phyloP scores from a whole-genome alignment of 2,888 invertebrate genomes.

The Sthenelais limicola region DNA sequence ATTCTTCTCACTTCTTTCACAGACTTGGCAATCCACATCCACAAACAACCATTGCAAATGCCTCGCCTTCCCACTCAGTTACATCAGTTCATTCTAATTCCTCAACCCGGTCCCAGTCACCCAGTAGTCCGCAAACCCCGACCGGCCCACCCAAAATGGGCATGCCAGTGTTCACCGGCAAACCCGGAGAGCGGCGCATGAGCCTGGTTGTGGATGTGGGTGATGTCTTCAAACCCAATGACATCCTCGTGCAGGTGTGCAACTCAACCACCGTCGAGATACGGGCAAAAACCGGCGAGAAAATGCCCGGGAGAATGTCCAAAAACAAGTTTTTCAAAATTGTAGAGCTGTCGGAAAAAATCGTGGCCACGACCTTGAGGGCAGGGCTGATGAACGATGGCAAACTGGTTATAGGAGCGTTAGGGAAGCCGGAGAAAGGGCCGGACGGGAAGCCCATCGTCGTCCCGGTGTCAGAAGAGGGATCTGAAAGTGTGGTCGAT shows the following conservation, averaged over 20 bases:
- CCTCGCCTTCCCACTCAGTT: slow-evolving; percentile 50
- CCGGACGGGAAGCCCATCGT: slow-evolving; percentile 18
- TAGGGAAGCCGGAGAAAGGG: slow-evolving; percentile 48
- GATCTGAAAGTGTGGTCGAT: slow-evolving; percentile 17
- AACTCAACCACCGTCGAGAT: slow-evolving; percentile 52
- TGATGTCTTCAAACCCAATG: slow-evolving; percentile 50
- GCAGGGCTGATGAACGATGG: slow-evolving; percentile 52
- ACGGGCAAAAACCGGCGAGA: slow-evolving; percentile 54
- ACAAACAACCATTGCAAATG: no score
- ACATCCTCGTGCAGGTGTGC: slow-evolving; percentile 53
- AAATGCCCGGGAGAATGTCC: slow-evolving; percentile 49
- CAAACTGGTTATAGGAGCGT: slow-evolving; percentile 51
- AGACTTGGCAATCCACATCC: background rate
- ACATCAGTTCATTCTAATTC: background rate
- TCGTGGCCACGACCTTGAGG: slow-evolving; percentile 50
- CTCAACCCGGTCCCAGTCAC: slow-evolving; percentile 48
- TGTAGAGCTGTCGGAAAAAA: slow-evolving; percentile 53
- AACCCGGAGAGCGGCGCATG: slow-evolving; percentile 40
- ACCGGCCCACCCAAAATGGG: slow-evolving; percentile 43
- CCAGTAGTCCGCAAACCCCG: slow-evolving; percentile 51
- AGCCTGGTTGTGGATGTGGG: slow-evolving; percentile 48
- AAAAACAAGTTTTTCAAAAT: slow-evolving; percentile 54
- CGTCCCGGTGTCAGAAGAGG: slow-evolving; percentile 3
- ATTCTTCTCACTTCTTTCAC: background rate
- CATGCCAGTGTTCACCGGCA: slow-evolving; percentile 44